Evolutionary conservation across 1,140 invertebrate genomes (phyloP), one percentile per base, ranked within the genome.

Genomic region (Ganaspis sp.): DNA sequence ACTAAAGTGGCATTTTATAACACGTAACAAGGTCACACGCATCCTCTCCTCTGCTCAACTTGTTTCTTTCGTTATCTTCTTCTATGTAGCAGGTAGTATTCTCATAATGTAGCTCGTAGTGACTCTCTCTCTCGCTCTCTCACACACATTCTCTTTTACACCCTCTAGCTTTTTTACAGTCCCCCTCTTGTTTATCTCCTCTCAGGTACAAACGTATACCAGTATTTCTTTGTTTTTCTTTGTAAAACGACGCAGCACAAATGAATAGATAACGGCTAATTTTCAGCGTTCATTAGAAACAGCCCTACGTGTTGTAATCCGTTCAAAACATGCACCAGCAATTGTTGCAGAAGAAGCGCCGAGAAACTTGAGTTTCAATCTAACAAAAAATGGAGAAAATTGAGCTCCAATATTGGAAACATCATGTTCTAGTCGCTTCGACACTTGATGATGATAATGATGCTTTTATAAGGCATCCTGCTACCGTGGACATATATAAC

Each of bases 191-290:
- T 34, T 64, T 71, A 69, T 23, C 29, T 70, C 70, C 69, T 23
- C 69, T 12, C 38, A 11, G 21, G 77, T 29, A 58, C 54, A 19
- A 54, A 54, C 53, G 17, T n/a, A n/a, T 49, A 45, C 38, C 6
- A 45, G 19, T 58, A 70, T 79, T 81, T 79, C 74, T 64, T 72
- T 64, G 75, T 76, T 81, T 75, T 79, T 81, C 76, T 70, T 74
- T 58, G 76, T 73, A 78, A 76, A 64, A 69, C 76, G 58, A 19
- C 77, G 75, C 83, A 70, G 73, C 76, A 76, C 82, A 83, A 85
- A 88, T 88, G 87, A 88, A 88, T 88, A 88, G 86, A 88, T 88
- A 88, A 84, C 81, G 82, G 81, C 83, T 88, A 87, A 87, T 88
- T 87, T 86, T 83, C 84, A 82, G 74, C 81, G 84, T 88, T 88